These are phyloP conservation scores for Coturnix japonica DNA, from an alignment of 2,113 vertebrate species.

Conservation along the genomic window DNA sequence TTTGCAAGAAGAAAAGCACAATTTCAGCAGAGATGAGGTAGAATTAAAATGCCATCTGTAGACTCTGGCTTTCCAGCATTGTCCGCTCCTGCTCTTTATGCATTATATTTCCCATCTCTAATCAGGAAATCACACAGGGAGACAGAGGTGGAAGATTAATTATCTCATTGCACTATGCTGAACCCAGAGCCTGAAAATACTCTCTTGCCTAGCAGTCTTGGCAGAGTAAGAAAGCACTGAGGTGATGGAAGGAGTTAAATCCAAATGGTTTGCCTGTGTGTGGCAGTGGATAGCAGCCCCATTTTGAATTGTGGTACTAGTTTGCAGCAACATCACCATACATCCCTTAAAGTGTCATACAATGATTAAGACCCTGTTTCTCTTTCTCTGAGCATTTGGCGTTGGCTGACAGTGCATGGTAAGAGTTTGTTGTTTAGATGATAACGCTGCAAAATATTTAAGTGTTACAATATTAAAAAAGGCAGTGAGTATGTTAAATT, in stretches of 20 bases:
- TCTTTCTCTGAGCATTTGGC: not conserved
- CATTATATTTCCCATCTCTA: not conserved
- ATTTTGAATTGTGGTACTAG: not conserved
- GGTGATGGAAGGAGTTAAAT: not conserved
- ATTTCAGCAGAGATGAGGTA: not conserved
- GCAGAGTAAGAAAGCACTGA: not conserved
- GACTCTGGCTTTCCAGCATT: not conserved
- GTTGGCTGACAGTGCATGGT: not conserved
- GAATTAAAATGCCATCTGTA: not conserved
- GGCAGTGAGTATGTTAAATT: not conserved
- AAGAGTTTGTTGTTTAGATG: slow-evolving; percentile 4
- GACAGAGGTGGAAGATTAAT: not conserved
- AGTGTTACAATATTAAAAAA: not conserved
- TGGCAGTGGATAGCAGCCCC: not conserved
- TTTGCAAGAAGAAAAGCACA: not conserved
- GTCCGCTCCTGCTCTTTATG: not conserved
- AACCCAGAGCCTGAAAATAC: not conserved
- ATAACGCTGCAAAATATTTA: not conserved
- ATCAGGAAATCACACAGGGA: not conserved
- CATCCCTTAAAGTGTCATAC: not conserved
- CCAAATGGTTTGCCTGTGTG: not conserved
- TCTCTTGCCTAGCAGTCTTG: not conserved
- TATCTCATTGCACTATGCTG: not conserved
- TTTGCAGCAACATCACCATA: not conserved
- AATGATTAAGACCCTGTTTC: not conserved